A percentile compares a stretch with the other conserved stretches of the same genome.
These are phyloP conservation scores for Sminthurides aquaticus DNA, from an alignment of 2,888 invertebrate species.

Conservation along the genomic window DNA sequence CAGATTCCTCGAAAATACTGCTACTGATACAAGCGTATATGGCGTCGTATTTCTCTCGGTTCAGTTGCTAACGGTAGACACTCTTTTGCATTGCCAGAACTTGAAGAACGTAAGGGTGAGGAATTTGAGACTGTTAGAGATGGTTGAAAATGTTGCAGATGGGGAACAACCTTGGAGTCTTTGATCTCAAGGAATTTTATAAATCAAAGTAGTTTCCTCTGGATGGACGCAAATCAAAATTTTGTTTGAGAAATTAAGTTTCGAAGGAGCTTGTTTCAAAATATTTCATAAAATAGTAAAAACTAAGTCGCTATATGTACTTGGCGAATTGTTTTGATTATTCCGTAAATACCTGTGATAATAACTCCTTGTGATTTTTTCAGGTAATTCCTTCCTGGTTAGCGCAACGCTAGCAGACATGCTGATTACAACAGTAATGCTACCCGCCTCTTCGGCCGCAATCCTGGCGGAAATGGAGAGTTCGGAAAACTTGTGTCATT, in stretches of 20 bases:
- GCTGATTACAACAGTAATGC: constrained; percentile 58
- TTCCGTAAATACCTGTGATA: background rate
- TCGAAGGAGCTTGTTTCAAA: background rate
- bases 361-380: constrained; percentile 19
- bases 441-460: constrained; percentile 62
- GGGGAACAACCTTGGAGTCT: no score
- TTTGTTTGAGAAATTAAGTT: no score
- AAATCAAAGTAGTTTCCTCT: background rate
- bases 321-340: background rate
- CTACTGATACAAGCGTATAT: no score
- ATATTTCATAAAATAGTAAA: background rate
- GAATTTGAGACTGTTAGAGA: no score
- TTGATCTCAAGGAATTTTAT: no score
- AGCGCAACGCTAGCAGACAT: constrained; percentile 66
- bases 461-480: constrained; percentile 54
- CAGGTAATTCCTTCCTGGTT: constrained; percentile 63
- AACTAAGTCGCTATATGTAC: background rate
- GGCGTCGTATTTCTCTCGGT: no score
- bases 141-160: no score
- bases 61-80: no score
- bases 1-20: no score
- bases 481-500: constrained; percentile 48
- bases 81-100: no score
- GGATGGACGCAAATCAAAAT: background rate
- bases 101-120: no score